Percentiles rank a stretch among this genome's conserved stretches.
phyloP scores from a whole-genome alignment of 53 echinoderm and acorn worm genomes.

The Arbacia lixula region DNA sequence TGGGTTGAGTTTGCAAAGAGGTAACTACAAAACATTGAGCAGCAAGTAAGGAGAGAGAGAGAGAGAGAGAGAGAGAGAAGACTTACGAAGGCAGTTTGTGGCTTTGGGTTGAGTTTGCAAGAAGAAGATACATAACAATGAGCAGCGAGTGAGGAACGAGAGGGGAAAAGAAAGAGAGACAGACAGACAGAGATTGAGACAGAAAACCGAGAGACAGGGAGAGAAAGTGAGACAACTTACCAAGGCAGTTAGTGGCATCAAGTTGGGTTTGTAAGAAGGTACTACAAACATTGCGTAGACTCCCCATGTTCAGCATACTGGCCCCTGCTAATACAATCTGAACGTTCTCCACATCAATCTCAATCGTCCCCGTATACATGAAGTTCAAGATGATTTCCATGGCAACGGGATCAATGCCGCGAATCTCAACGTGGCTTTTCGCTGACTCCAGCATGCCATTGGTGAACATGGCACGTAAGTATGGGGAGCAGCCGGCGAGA shows the following conservation, averaged over 20 bases:
- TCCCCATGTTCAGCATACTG: constrained; percentile 96
- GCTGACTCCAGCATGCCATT: constrained; percentile 99
- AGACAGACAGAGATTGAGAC: too few species aligned
- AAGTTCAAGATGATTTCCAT: constrained; percentile 98
- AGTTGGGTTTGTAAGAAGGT: constrained; percentile 97
- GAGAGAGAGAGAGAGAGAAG: too few species aligned
- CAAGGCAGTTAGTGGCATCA: constrained; percentile 95
- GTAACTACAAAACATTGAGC: too few species aligned
- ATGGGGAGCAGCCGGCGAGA: constrained; percentile 97
- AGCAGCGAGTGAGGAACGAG: too few species aligned
- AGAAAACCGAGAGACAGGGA: too few species aligned
- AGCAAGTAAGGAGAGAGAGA: too few species aligned
- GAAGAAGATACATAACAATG: too few species aligned
- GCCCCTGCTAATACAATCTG: constrained; percentile 98
- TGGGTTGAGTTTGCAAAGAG: too few species aligned
- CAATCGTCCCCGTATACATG: constrained; percentile 97
- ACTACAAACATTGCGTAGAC: constrained; percentile 95
- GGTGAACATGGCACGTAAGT: constrained; percentile 99
- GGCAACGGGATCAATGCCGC: constrained; percentile 97
- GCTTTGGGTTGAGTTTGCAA: too few species aligned
- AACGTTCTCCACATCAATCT: constrained; percentile 96
- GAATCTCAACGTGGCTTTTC: constrained; percentile 91
- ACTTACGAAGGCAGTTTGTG: too few species aligned
- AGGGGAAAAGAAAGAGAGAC: too few species aligned
- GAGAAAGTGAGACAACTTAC: too few species aligned